Conservation (phyloP, 1,140 invertebrate genomes). For the Macrostomum lignano region DNA sequence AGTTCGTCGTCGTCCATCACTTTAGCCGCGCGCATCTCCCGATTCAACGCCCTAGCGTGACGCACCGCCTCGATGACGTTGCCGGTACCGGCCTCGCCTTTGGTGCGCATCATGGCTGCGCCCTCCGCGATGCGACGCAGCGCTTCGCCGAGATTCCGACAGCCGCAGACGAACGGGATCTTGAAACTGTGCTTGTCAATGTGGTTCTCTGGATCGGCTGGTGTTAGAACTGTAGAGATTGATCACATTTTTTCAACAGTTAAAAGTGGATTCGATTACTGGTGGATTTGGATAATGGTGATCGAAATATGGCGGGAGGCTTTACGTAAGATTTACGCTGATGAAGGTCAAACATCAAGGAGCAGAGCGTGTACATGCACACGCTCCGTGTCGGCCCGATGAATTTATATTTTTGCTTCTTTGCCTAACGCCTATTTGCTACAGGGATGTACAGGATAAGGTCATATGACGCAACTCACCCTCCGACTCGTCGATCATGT, state of each 20-base stretch:
- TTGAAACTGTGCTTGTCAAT: constrained; percentile 17
- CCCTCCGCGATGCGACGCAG: constrained; percentile 16
- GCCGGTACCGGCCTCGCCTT: constrained; percentile 19
- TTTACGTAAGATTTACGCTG: too few species aligned
- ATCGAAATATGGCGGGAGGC: too few species aligned
- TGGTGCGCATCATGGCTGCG: constrained; percentile 19
- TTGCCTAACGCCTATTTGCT: too few species aligned
- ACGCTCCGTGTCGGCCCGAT: too few species aligned
- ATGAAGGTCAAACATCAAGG: too few species aligned
- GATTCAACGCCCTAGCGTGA: constrained; percentile 15
- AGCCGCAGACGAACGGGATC: constrained; percentile 18
- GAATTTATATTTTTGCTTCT: too few species aligned
- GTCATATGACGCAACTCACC: constrained; percentile 11
- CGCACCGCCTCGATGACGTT: constrained; percentile 17
- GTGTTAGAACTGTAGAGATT: constrained; percentile 13
- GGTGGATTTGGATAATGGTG: too few species aligned
- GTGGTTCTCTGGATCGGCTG: constrained; percentile 17
- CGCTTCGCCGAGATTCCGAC: constrained; percentile 15
- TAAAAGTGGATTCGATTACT: neutral
- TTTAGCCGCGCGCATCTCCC: constrained; percentile 13
- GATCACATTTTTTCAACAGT: neutral
- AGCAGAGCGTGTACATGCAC: too few species aligned
- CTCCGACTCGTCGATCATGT: constrained; percentile 22
- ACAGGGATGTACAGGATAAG: too few species aligned
- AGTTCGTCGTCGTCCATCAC: constrained; percentile 13